Evolutionary conservation across 2,113 vertebrate genomes (phyloP).

Genomic region (Pao palembangensis): DNA sequence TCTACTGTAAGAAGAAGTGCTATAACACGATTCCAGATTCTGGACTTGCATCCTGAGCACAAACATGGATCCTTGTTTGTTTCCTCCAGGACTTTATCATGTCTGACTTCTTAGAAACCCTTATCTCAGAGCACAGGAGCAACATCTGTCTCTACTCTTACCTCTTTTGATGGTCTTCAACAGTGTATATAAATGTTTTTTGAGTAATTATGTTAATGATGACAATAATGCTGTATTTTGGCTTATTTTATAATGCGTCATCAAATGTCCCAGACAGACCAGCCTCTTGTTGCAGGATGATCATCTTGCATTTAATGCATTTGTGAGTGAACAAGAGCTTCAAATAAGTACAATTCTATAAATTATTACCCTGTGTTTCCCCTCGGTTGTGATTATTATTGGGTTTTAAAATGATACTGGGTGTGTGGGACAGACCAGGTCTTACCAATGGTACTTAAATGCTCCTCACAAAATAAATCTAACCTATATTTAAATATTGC

Average conservation of each 20-base stretch:
- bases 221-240: conserved; percentile 37
- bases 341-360: conserved; percentile 52
- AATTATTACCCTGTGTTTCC: conserved; percentile 69
- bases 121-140: conserved; percentile 18
- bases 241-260: conserved; percentile 29
- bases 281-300: conserved; percentile 38
- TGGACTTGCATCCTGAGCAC: conserved; percentile 11
- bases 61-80: conserved; percentile 1
- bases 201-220: conserved; percentile 18
- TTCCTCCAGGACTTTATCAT: conserved; percentile 1
- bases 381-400: conserved; percentile 49
- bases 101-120: conserved; percentile 13
- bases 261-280: conserved; percentile 22
- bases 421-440: conserved; percentile 35
- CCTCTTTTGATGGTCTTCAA: conserved; percentile 28
- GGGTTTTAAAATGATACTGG: conserved; percentile 48
- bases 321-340: conserved; percentile 22
- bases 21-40: background rate
- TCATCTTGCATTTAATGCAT: conserved; percentile 52
- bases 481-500: conserved; percentile 60
- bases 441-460: conserved; percentile 49
- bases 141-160: conserved; percentile 29
- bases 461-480: conserved; percentile 39
- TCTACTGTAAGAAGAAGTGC: conserved; percentile 55
- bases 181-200: conserved; percentile 44